Conservation (phyloP, 2,888 invertebrate genomes). For the Argyra leucocephala region DNA sequence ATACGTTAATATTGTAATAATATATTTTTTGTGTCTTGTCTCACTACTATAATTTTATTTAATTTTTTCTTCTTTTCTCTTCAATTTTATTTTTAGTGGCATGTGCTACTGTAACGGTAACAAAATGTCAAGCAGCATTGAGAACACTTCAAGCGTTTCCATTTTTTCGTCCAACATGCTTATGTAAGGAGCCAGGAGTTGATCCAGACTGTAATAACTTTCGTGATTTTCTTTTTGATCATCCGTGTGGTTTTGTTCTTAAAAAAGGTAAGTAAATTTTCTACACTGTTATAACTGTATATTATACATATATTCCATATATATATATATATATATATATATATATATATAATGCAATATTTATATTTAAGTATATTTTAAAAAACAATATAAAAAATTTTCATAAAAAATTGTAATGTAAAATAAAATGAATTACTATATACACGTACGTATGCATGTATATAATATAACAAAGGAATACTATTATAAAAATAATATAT, state of each 20-base stretch:
- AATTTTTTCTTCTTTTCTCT: not conserved
- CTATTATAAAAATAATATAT: no score
- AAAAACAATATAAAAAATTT: no score
- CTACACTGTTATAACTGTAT: no score
- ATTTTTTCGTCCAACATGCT: slow-evolving; percentile 87
- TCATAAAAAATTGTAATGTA: no score
- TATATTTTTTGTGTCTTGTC: not conserved
- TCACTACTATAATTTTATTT: not conserved
- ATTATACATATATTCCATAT: slow-evolving; percentile 10
- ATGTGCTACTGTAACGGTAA: slow-evolving; percentile 85
- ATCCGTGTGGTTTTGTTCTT: slow-evolving; percentile 81
- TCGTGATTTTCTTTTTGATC: slow-evolving; percentile 85
- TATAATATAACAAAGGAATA: no score
- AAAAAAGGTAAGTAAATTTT: slow-evolving; percentile 65
- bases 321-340: not conserved
- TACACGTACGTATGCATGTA: no score
- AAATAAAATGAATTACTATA: no score
- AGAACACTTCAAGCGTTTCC: slow-evolving; percentile 82
- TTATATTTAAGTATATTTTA: no score
- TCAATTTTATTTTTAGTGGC: slow-evolving; percentile 58
- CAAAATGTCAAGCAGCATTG: slow-evolving; percentile 85
- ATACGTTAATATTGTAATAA: not conserved
- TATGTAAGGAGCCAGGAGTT: slow-evolving; percentile 81
- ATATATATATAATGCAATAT: not conserved
- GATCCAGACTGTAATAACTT: slow-evolving; percentile 89